Base-by-base conservation (phyloP, 2,797 vertebrate species). In the Siniperca undulata region DNA sequence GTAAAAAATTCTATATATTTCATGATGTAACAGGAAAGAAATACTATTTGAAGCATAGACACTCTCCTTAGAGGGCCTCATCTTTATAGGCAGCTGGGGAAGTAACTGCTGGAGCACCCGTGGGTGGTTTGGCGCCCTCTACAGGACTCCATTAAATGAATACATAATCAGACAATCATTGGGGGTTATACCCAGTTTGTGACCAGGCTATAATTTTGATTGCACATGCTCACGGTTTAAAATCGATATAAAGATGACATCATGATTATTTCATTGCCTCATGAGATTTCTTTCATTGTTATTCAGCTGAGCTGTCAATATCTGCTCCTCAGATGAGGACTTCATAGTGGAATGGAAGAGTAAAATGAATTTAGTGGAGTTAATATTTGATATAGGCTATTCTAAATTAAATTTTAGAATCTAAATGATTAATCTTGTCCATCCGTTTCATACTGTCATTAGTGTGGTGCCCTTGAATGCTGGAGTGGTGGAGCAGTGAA, bases 61-160 rank as follows among this genome's bases (percentile, higher is more conserved):
- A 12, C 1, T 61, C 53, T 72, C 38, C 34, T 69, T 3, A 56
- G 36, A 72, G 40, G 30, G 61, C 65, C 40, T 73, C 8, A 0
- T 30, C 71, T 60, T 9, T 22, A 10, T 1, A 53, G 10, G 36
- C 70, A 52, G 60, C 67, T 74, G 70, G 8, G 19, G 9, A 48
- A 34, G 59, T 16, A 50, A 62, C 72, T 80, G 70, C 65, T 61
- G 61, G 22, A 71, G 62, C 60, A 50, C 11, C 78, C 74, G 9
- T 48, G 84, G 70, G 70, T 53, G 70, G 27, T 85, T 59, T 91
- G 90, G 91, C 86, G 81, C 93, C 92, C 90, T 90, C 93, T 91
- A 81, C 84, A 88, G 88, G 93, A 53, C 52, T 13, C 10, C 22
- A 22, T 53, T 46, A 22, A 79, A 75, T 30, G 2, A 52, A 77